Conservation (phyloP, 2,888 invertebrate species). For the Spodoptera littoralis region DNA sequence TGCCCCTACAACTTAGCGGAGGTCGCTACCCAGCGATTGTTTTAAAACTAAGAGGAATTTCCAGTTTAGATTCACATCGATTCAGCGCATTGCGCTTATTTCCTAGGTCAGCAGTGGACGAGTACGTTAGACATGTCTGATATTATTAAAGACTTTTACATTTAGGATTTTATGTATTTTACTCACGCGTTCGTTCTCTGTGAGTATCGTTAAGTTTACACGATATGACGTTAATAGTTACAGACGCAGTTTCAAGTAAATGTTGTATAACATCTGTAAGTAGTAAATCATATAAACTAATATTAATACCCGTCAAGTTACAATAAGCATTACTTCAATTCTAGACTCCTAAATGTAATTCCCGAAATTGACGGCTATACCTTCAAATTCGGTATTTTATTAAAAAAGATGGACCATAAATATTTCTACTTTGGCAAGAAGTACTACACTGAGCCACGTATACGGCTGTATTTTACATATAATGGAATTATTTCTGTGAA, state of each 20-base stretch:
- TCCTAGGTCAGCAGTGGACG: slow-evolving; percentile 4
- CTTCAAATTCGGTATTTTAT: slow-evolving; percentile 47
- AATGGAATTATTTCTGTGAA: slow-evolving; percentile 51
- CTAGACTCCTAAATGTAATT: slow-evolving; percentile 43
- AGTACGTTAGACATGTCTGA: slow-evolving; percentile 3
- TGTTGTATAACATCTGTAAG: too few relatives aligned
- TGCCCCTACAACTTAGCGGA: slow-evolving; percentile 3
- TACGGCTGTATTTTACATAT: slow-evolving; percentile 51
- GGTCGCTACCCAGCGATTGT: neutral
- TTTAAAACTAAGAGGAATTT: slow-evolving; percentile 11
- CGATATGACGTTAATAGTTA: slow-evolving; percentile 1
- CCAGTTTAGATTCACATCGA: slow-evolving; percentile 25
- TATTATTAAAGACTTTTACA: slow-evolving; percentile 9
- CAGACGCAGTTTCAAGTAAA: too few relatives aligned
- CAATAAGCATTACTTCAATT: slow-evolving; percentile 6
- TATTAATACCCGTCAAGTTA: too few relatives aligned
- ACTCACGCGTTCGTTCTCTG: neutral
- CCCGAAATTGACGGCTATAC: slow-evolving; percentile 41
- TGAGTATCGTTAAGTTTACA: neutral
- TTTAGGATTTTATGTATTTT: neutral
- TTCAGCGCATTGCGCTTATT: slow-evolving; percentile 29
- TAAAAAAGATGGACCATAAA: slow-evolving; percentile 52
- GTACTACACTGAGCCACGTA: slow-evolving; percentile 42
- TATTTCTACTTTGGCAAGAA: slow-evolving; percentile 43
- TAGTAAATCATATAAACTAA: too few relatives aligned